A percentile compares a stretch with the other conserved stretches of the same genome.
Evolutionary conservation across 2,888 invertebrate genomes (phyloP).

Genomic region (Athalia circularis): DNA sequence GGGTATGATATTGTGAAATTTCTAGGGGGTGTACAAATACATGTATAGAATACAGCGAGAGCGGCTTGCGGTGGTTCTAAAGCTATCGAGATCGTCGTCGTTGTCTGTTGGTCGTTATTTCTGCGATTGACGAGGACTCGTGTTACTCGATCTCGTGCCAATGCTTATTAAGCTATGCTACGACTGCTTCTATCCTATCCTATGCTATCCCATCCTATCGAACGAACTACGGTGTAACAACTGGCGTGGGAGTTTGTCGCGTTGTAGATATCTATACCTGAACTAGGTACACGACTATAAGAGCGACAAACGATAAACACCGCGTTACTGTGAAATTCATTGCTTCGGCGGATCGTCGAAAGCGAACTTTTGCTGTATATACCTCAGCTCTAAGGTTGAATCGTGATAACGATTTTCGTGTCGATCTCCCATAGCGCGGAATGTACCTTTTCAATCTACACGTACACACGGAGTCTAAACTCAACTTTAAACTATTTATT

Average conservation of each 20-base stretch:
- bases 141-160: slow-evolving; percentile 38
- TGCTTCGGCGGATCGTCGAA: slow-evolving; percentile 19
- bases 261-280: too few relatives aligned
- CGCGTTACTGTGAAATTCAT: slow-evolving; percentile 11
- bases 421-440: neutral
- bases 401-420: slow-evolving; percentile 33
- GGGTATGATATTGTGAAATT: too few relatives aligned
- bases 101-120: slow-evolving; percentile 30
- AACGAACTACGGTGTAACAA: neutral
- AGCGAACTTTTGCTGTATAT: neutral
- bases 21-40: too few relatives aligned
- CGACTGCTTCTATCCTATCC: neutral
- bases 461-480: too few relatives aligned
- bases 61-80: neutral
- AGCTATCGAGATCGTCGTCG: slow-evolving; percentile 8
- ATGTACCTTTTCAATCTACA: too few relatives aligned
- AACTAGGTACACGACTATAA: too few relatives aligned
- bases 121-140: slow-evolving; percentile 40
- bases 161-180: slow-evolving; percentile 33
- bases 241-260: slow-evolving; percentile 26
- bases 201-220: slow-evolving; percentile 5
- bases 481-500: neutral
- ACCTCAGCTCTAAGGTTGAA: slow-evolving; percentile 22
- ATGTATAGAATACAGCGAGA: too few relatives aligned
- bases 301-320: slow-evolving; percentile 27